phyloP scores from a whole-genome alignment of 2,113 vertebrate species.

The Marmota monax region DNA sequence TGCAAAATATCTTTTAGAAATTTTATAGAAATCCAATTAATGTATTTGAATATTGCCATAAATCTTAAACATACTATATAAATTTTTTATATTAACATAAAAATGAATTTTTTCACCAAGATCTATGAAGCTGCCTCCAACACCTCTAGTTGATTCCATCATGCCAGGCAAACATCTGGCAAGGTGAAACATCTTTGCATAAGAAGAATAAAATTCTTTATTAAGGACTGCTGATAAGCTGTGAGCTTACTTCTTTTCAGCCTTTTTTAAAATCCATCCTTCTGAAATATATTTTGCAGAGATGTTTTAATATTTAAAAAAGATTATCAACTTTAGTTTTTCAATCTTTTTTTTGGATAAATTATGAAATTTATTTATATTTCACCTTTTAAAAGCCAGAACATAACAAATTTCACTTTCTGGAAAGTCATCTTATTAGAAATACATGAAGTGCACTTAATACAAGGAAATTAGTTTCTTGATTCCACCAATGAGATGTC shows the following conservation, averaged over 20 bases:
- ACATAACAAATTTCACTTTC: conserved; percentile 81
- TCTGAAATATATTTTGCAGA: not conserved
- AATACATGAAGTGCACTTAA: conserved; percentile 89
- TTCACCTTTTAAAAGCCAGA: conserved; percentile 85
- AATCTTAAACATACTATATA: too few species aligned
- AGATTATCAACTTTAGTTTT: not conserved
- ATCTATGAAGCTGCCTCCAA: too few species aligned
- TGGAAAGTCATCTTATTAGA: conserved; percentile 81
- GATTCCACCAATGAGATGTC: conserved; percentile 43
- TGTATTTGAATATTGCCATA: too few species aligned
- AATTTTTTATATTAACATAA: too few species aligned
- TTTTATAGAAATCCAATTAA: too few species aligned
- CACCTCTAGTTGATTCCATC: too few species aligned
- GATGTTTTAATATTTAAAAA: not conserved
- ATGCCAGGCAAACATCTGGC: too few species aligned
- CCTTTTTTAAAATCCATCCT: not conserved
- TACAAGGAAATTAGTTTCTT: conserved; percentile 69
- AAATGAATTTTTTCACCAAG: too few species aligned
- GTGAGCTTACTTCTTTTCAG: not conserved
- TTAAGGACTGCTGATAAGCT: not conserved
- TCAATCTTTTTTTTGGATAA: conserved; percentile 78
- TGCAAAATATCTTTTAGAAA: too few species aligned
- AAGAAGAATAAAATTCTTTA: not conserved
- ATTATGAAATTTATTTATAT: conserved; percentile 88
- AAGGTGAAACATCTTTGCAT: not conserved